Base-by-base conservation (phyloP, 2,888 invertebrate species). In the Xestia sexstrigata region DNA sequence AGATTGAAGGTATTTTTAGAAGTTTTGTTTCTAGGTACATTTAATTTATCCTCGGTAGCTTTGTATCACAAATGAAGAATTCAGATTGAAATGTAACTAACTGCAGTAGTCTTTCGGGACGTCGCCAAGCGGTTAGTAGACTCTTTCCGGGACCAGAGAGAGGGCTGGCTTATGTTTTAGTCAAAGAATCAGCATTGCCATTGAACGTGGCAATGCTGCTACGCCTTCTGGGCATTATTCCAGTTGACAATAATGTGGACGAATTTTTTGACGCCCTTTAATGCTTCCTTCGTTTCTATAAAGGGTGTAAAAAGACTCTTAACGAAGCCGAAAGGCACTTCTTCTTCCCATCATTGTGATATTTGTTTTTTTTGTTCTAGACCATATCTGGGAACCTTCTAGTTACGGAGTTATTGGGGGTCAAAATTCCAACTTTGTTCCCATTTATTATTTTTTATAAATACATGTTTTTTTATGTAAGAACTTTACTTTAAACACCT, bases 1-100 rank as follows among this genome's bases (percentile, higher is more conserved):
- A 49, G 45, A 17, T 49, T 76, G 7, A 17, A 9, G 2, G 39
- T 77, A 26, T 47, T 81, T 73, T 75, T 35, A 26, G 58, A 17
- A 26, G 39, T 47, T 60, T 30, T 39, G 1, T 55, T n/a, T n/a
- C 23, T 5, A n/a, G 39, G 26, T 26, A n/a, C n/a, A n/a, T n/a
- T n/a, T n/a, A n/a, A n/a, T n/a, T 58, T 30, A 13, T 39, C 9
- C 15, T 58, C 7, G 26, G 2, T 58, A 26, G 26, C 7, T 58
- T 58, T 55, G 5, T 55, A 55, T 13, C 13, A n/a, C n/a, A n/a
- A 55, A n/a, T 55, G 55, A 5, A 0, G 13, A n/a, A 55, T 55
- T 55, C 11, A 55, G n/a, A 55, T 55, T n/a, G 3, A n/a, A n/a
- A n/a, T n/a, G 23, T 55, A 11, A 4, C 23, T n/a, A n/a, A 26